Evolutionary conservation across 2,888 invertebrate genomes (phyloP).

Genomic region (Philaethria dido): DNA sequence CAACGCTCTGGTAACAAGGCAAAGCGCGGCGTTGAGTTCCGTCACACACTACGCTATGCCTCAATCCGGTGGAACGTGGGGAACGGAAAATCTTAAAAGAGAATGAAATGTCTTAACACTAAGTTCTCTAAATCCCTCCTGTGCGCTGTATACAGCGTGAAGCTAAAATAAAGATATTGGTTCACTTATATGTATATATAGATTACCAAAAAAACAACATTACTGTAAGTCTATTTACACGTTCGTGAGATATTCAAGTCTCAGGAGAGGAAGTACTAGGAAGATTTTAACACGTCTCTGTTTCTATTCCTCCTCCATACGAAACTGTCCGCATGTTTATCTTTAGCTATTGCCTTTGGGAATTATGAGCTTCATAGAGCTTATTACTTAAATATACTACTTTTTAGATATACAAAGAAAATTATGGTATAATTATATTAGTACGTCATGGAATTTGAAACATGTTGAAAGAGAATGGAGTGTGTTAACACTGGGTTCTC

Average conservation of each 20-base stretch:
- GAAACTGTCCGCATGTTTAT: slow-evolving; percentile 49
- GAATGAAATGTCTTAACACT: no score
- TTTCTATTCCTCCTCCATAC: slow-evolving; percentile 49
- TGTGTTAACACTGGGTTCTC: no score
- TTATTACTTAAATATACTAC: slow-evolving; percentile 14
- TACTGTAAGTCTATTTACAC: slow-evolving; percentile 64
- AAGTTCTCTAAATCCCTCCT: no score
- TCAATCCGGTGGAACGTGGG: no score
- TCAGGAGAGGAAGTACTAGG: slow-evolving; percentile 52
- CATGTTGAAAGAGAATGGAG: no score
- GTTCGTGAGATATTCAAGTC: slow-evolving; percentile 58
- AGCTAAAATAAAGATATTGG: no score
- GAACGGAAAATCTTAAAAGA: no score
- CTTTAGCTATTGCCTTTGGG: slow-evolving; percentile 48
- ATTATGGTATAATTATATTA: background rate
- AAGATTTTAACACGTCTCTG: slow-evolving; percentile 51
- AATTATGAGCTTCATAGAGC: slow-evolving; percentile 36
- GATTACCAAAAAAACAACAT: slow-evolving; percentile 48
- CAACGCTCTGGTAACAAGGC: no score
- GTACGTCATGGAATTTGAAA: background rate
- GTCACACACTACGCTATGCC: no score
- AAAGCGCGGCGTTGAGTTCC: no score
- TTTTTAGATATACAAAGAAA: background rate
- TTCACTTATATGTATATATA: background rate
- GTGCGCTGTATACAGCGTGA: no score